These are phyloP conservation scores for Cydia pomonella DNA, from an alignment of 1,140 invertebrate genomes.

Conservation along the genomic window DNA sequence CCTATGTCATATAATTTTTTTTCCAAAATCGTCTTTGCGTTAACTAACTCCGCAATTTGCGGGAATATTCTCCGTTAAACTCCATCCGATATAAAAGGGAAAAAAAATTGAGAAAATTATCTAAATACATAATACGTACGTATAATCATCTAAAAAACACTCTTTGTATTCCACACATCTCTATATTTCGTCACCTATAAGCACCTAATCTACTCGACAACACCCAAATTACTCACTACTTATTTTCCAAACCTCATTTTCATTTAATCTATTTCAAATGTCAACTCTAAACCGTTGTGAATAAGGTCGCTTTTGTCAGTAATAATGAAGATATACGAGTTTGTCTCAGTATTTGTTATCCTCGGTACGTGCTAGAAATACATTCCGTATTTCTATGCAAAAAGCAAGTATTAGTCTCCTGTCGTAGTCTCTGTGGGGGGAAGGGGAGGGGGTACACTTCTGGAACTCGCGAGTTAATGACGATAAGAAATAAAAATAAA, in stretches of 20 bases:
- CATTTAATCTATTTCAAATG: background rate
- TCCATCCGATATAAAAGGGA: too few relatives aligned
- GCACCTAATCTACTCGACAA: constrained; percentile 17
- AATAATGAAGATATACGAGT: background rate
- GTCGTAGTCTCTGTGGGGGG: background rate
- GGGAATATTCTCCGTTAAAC: too few relatives aligned
- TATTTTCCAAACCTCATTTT: background rate
- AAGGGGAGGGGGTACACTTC: background rate
- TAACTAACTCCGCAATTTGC: too few relatives aligned
- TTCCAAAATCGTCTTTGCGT: too few relatives aligned
- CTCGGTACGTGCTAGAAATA: constrained; percentile 6
- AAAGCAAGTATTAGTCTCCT: constrained; percentile 31
- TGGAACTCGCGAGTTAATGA: background rate
- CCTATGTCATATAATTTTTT: too few relatives aligned
- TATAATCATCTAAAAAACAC: background rate
- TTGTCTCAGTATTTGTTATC: constrained; percentile 8
- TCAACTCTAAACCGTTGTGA: background rate
- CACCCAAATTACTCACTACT: background rate
- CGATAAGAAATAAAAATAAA: constrained; percentile 10
- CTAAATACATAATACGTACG: background rate
- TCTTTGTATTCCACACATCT: background rate
- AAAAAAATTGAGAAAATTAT: background rate
- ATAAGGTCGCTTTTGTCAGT: constrained; percentile 1
- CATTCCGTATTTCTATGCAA: constrained; percentile 26
- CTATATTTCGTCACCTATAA: constrained; percentile 11